Conservation (phyloP, 2,888 invertebrate genomes). For the Caenorhabditis angaria region DNA sequence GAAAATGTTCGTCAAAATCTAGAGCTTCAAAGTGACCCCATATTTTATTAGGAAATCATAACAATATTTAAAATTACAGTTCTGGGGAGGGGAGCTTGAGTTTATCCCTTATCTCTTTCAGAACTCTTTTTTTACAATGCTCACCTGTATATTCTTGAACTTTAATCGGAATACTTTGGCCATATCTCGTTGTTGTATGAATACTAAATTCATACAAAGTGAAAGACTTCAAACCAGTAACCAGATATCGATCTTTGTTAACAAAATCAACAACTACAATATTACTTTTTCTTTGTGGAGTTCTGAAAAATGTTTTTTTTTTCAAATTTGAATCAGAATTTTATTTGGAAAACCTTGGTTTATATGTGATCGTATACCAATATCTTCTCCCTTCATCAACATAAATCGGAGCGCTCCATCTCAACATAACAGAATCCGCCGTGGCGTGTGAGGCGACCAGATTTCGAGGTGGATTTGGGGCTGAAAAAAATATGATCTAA, state of each 20-base stretch:
- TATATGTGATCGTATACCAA: constrained; percentile 70
- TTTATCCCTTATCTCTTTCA: no score
- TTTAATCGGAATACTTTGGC: constrained; percentile 61
- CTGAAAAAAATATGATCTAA: constrained; percentile 11
- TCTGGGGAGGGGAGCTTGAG: no score
- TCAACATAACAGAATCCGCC: constrained; percentile 66
- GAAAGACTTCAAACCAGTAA: constrained; percentile 61
- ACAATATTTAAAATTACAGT: no score
- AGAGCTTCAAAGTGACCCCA: no score
- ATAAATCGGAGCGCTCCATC: constrained; percentile 65
- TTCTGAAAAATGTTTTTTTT: constrained; percentile 38
- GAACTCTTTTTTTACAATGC: no score
- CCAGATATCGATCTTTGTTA: constrained; percentile 62
- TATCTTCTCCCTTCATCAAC: constrained; percentile 64
- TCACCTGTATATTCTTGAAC: constrained; percentile 70
- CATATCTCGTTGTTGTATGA: constrained; percentile 66
- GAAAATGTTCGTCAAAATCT: no score
- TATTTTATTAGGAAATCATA: no score
- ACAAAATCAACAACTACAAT: constrained; percentile 69
- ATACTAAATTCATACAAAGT: constrained; percentile 71
- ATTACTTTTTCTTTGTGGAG: constrained; percentile 63
- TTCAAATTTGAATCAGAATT: background rate
- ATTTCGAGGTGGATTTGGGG: constrained; percentile 60
- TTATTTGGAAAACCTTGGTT: constrained; percentile 49
- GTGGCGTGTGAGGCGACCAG: constrained; percentile 66